Percentiles rank a stretch among this genome's conserved stretches.
These are phyloP conservation scores for Phaethon lepturus DNA, from an alignment of 2,113 vertebrate genomes.

Conservation along the genomic window DNA sequence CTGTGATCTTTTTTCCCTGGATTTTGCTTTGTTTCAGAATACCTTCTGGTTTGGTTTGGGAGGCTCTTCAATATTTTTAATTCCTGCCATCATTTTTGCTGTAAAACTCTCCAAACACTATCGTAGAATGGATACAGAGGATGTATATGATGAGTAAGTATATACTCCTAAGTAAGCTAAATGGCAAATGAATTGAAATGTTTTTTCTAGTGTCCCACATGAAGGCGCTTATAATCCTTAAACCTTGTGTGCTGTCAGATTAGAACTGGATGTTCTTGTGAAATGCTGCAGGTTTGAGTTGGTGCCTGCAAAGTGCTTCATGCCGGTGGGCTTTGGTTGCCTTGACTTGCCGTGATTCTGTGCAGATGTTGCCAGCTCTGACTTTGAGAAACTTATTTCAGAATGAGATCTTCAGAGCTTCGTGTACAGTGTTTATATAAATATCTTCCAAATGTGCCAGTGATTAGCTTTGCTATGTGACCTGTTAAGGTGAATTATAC, in stretches of 20 bases:
- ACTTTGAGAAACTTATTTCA: not conserved
- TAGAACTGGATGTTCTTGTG: not conserved
- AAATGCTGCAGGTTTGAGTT: not conserved
- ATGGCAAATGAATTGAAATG: not conserved
- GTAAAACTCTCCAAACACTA: constrained; percentile 94
- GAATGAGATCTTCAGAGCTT: not conserved
- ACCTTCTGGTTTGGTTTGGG: constrained; percentile 96
- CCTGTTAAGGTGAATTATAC: not conserved
- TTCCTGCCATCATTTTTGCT: constrained; percentile 91
- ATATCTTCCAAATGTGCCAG: not conserved
- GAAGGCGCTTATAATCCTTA: not conserved
- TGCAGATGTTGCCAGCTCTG: not conserved
- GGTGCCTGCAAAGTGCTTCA: not conserved
- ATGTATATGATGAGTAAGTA: constrained; percentile 96
- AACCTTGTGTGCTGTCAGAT: not conserved
- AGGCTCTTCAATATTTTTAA: constrained; percentile 85
- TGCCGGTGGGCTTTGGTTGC: not conserved
- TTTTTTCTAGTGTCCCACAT: not conserved
- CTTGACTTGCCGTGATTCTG: not conserved
- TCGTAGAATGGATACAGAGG: constrained; percentile 96
- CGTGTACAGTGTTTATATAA: not conserved
- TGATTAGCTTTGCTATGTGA: not conserved
- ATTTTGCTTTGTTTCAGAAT: constrained; percentile 80
- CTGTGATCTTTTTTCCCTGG: not conserved
- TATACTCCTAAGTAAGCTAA: not conserved